A percentile compares a stretch with the other conserved stretches of the same genome.
phyloP scores from a whole-genome alignment of 1,140 invertebrate species.

The Cydia splendana region DNA sequence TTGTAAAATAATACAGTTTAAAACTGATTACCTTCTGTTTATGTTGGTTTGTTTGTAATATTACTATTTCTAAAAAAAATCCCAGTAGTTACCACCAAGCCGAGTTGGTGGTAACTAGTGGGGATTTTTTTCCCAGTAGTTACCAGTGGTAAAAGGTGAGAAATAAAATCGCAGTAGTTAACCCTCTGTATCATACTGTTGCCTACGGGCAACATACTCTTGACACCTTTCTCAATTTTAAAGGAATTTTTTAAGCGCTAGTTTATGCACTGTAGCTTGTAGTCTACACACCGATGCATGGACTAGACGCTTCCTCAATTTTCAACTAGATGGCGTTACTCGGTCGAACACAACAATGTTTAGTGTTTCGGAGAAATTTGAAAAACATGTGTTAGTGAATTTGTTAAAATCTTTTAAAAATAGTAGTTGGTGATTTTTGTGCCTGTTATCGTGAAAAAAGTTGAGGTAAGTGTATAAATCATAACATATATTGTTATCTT shows the following conservation, averaged over 20 bases:
- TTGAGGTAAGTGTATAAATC: constrained; percentile 10
- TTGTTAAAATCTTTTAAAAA: neutral
- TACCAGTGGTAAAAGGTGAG: too few relatives aligned
- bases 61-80: too few relatives aligned
- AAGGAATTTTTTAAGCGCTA: neutral
- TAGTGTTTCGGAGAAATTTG: constrained; percentile 11
- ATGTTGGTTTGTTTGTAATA: too few relatives aligned
- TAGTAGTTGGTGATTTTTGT: neutral
- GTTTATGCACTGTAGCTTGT: neutral
- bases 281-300: constrained; percentile 10
- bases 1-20: too few relatives aligned
- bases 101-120: too few relatives aligned
- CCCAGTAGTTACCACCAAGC: too few relatives aligned
- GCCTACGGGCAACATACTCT: too few relatives aligned
- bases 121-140: too few relatives aligned
- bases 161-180: too few relatives aligned
- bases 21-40: too few relatives aligned
- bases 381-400: neutral
- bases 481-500: neutral
- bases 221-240: neutral
- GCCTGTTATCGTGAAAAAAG: constrained; percentile 3
- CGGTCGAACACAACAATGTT: neutral
- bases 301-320: neutral
- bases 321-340: constrained; percentile 13
- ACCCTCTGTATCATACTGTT: too few relatives aligned